Evolutionary conservation across 2,797 vertebrate genomes (phyloP).

Genomic region (Perodicticus potto): DNA sequence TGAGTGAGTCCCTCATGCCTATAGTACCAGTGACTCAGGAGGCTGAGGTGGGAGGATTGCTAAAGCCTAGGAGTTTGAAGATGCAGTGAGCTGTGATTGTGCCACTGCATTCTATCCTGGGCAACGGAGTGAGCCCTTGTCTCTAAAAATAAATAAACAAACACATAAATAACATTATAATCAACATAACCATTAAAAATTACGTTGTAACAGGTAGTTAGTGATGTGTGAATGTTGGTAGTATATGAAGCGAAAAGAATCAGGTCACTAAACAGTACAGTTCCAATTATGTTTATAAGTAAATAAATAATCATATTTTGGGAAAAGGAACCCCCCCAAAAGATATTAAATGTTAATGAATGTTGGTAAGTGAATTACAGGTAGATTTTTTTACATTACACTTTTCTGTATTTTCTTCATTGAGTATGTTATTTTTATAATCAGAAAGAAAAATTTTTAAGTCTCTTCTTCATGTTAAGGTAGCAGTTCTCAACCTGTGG

Average conservation of each 20-base stretch:
- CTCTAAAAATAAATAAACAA: not conserved
- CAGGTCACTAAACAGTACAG: not conserved
- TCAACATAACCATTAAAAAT: slow-evolving; percentile 7
- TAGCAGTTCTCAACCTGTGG: too few relatives aligned
- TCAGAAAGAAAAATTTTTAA: not conserved
- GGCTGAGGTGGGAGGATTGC: not conserved
- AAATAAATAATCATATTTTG: not conserved
- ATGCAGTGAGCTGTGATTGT: not conserved
- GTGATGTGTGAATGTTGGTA: not conserved
- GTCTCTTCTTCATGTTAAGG: not conserved
- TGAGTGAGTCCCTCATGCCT: not conserved
- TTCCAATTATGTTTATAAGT: not conserved
- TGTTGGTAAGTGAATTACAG: not conserved
- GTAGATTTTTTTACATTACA: not conserved
- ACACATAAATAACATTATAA: not conserved
- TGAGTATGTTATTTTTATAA: not conserved
- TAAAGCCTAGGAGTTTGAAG: not conserved
- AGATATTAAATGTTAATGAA: not conserved
- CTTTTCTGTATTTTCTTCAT: slow-evolving; percentile 47
- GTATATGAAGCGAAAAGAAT: slow-evolving; percentile 24
- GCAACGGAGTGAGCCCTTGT: not conserved
- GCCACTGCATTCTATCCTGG: not conserved
- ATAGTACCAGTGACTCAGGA: not conserved
- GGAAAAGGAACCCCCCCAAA: not conserved
- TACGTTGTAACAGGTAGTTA: not conserved